Evolutionary conservation across 2,888 invertebrate genomes (phyloP).

Genomic region (Amblyteles armatorius): DNA sequence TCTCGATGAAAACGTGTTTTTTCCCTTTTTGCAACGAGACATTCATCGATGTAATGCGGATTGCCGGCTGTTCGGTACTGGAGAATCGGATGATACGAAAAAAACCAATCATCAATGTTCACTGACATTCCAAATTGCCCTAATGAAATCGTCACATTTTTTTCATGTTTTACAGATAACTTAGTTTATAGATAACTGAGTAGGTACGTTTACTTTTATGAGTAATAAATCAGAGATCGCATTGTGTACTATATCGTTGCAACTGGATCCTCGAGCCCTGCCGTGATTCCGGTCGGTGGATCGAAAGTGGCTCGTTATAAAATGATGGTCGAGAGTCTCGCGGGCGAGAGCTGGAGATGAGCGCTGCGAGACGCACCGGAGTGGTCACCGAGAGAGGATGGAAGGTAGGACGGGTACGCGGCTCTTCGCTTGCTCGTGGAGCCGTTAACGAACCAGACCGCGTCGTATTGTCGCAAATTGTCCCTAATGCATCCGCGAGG

Average conservation of each 20-base stretch:
- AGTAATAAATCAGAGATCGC: slow-evolving; percentile 31
- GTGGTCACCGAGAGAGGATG: slow-evolving; percentile 6
- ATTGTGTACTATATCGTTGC: slow-evolving; percentile 48
- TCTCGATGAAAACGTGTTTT: not conserved
- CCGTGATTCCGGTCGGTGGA: slow-evolving; percentile 49
- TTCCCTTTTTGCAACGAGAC: not conserved
- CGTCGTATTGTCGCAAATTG: slow-evolving; percentile 80
- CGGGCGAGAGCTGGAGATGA: slow-evolving; percentile 18
- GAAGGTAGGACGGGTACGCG: slow-evolving; percentile 33
- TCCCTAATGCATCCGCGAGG: slow-evolving; percentile 76
- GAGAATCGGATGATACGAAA: no score
- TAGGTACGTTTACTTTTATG: not conserved
- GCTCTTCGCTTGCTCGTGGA: slow-evolving; percentile 52
- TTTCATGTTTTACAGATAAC: no score
- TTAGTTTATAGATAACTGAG: no score
- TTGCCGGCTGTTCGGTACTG: no score
- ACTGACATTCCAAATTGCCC: no score
- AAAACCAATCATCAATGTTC: no score
- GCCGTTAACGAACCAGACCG: slow-evolving; percentile 80
- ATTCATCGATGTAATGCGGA: not conserved
- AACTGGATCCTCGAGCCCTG: slow-evolving; percentile 42
- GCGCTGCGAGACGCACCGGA: slow-evolving; percentile 1
- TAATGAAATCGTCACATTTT: no score
- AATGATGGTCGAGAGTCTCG: slow-evolving; percentile 69
- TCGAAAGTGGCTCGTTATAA: slow-evolving; percentile 66